These are phyloP conservation scores for Agrochola litura DNA, from an alignment of 2,888 invertebrate genomes.

Conservation along the genomic window DNA sequence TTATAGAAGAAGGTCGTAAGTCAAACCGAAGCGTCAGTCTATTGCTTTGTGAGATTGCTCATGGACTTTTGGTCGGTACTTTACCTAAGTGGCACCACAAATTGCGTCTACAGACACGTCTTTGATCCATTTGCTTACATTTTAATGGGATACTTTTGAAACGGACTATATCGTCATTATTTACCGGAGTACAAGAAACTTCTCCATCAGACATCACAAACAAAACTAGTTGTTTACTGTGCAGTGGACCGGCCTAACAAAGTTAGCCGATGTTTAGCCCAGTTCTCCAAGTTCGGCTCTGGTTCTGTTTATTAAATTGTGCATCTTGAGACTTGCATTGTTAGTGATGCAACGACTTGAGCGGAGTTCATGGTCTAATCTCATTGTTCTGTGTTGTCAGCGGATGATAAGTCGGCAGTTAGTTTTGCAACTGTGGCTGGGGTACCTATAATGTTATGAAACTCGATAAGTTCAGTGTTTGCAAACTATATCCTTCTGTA, in stretches of 20 bases:
- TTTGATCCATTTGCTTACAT: background rate
- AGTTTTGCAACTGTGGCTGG: conserved; percentile 23
- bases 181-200: conserved; percentile 26
- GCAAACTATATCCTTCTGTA: background rate
- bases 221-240: conserved; percentile 23
- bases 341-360: conserved; percentile 29
- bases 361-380: conserved; percentile 36
- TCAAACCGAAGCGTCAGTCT: no score
- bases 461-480: background rate
- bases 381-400: conserved; percentile 26
- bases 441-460: background rate
- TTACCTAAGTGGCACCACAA: no score
- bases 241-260: conserved; percentile 48
- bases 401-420: conserved; percentile 22
- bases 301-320: conserved; percentile 59
- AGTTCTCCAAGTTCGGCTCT: conserved; percentile 53
- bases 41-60: no score
- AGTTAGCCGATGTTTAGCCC: conserved; percentile 60
- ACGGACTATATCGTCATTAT: conserved; percentile 2
- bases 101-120: no score
- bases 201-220: conserved; percentile 40
- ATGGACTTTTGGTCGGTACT: no score
- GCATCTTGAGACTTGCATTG: conserved; percentile 58
- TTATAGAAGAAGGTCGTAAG: no score
- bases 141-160: background rate